These are phyloP conservation scores for Subanguina moxae DNA, from an alignment of 1,140 invertebrate species.

Conservation along the genomic window DNA sequence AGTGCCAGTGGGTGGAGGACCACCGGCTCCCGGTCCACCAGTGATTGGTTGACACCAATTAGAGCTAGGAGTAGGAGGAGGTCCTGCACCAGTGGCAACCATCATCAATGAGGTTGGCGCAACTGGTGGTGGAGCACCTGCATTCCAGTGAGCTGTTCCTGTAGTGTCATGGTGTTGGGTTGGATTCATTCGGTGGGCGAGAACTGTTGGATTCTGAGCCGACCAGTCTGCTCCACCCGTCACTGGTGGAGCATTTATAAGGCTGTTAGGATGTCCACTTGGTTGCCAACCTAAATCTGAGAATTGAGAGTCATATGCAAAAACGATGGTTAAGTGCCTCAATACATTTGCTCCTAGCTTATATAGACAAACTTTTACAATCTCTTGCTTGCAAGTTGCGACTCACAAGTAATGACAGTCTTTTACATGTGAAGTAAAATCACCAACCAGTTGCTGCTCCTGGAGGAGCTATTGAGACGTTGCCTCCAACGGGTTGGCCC, in stretches of 20 bases:
- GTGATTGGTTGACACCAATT: slow-evolving; percentile 7
- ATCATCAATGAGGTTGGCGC: slow-evolving; percentile 1
- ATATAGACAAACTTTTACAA: too few species aligned
- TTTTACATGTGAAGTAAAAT: too few species aligned
- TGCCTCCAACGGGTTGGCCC: neutral
- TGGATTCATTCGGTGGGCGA: neutral
- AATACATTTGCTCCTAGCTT: too few species aligned
- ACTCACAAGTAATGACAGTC: too few species aligned
- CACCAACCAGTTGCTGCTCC: neutral
- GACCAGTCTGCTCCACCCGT: neutral
- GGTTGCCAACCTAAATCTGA: too few species aligned
- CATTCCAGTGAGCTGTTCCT: slow-evolving; percentile 1
- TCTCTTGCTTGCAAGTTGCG: too few species aligned
- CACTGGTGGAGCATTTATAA: neutral
- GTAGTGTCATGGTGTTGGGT: neutral
- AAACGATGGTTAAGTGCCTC: too few species aligned
- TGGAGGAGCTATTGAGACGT: neutral
- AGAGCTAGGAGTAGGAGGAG: neutral
- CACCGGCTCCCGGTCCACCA: neutral
- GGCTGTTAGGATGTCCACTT: too few species aligned
- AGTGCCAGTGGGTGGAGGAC: neutral
- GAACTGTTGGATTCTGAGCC: neutral
- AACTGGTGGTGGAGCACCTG: neutral
- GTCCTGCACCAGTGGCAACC: neutral
- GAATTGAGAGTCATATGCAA: too few species aligned